phyloP scores from a whole-genome alignment of 2,113 vertebrate genomes.

The Lophius piscatorius region DNA sequence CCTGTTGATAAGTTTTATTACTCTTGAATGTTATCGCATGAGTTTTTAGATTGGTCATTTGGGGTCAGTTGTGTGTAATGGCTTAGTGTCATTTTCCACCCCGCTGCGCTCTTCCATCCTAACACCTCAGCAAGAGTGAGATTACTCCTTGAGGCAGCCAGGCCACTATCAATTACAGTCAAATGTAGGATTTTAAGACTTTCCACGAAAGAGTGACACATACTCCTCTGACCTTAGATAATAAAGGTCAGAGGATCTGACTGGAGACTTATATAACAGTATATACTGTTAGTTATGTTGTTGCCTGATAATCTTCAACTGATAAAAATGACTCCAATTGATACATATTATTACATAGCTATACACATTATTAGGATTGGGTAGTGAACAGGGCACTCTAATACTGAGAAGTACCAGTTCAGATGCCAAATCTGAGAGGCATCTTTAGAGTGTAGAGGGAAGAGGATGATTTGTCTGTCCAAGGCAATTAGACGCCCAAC shows the following conservation, averaged over 20 bases:
- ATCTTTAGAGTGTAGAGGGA: too few relatives aligned
- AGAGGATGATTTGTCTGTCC: too few relatives aligned
- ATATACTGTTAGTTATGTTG: conserved; percentile 16
- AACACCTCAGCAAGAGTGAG: conserved; percentile 60
- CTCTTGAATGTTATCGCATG: background rate
- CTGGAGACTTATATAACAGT: too few relatives aligned
- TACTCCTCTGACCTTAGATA: conserved; percentile 12
- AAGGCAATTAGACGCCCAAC: too few relatives aligned
- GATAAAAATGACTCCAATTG: too few relatives aligned
- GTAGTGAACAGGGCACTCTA: too few relatives aligned
- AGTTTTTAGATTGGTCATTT: background rate
- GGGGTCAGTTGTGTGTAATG: conserved; percentile 31
- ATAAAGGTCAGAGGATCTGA: too few relatives aligned
- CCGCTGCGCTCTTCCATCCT: conserved; percentile 27
- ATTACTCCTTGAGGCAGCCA: conserved; percentile 55
- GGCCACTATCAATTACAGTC: conserved; percentile 52
- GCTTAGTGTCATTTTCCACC: conserved; percentile 30
- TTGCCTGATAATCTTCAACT: background rate
- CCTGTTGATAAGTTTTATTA: background rate
- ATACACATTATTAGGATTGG: too few relatives aligned
- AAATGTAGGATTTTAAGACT: conserved; percentile 51
- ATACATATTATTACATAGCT: too few relatives aligned
- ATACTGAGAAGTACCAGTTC: background rate
- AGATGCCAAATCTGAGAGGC: too few relatives aligned
- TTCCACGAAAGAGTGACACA: conserved; percentile 16